Evolutionary conservation across 2,113 vertebrate genomes (phyloP).

Genomic region (Apodemus sylvaticus): DNA sequence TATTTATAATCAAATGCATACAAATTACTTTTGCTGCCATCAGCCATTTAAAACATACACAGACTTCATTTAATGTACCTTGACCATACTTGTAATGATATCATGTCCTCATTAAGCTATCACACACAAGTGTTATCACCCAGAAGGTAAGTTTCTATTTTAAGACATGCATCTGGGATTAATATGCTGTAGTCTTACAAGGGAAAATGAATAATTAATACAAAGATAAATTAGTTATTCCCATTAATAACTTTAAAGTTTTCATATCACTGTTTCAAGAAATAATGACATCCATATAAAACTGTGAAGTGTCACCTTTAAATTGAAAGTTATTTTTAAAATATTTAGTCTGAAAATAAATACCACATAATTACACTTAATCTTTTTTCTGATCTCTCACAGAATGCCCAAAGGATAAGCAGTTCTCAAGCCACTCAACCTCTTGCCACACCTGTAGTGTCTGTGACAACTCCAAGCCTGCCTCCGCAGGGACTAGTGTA

Average conservation of each 20-base stretch:
- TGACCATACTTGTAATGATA: neutral
- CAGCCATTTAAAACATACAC: conserved; percentile 56
- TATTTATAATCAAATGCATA: conserved; percentile 10
- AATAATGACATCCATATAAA: neutral
- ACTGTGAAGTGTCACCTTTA: conserved; percentile 50
- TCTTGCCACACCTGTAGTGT: conserved; percentile 97
- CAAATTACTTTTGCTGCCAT: conserved; percentile 40
- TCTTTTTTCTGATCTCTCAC: conserved; percentile 72
- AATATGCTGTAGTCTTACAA: conserved; percentile 42
- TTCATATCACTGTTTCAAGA: conserved; percentile 36
- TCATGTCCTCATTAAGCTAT: neutral
- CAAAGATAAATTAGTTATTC: conserved; percentile 22
- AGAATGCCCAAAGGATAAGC: conserved; percentile 97
- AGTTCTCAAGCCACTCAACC: conserved; percentile 94
- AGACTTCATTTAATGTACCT: neutral
- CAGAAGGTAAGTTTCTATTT: neutral
- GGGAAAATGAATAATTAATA: conserved; percentile 1
- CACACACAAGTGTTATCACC: neutral
- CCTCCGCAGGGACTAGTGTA: conserved; percentile 95
- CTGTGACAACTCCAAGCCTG: conserved; percentile 97
- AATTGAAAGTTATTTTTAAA: conserved; percentile 46
- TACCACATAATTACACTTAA: conserved; percentile 23
- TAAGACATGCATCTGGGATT: neutral
- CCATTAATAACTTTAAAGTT: conserved; percentile 48
- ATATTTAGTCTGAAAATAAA: neutral